These are phyloP conservation scores for Spizaetus ornatus DNA, from an alignment of 2,113 vertebrate genomes.

Conservation along the genomic window DNA sequence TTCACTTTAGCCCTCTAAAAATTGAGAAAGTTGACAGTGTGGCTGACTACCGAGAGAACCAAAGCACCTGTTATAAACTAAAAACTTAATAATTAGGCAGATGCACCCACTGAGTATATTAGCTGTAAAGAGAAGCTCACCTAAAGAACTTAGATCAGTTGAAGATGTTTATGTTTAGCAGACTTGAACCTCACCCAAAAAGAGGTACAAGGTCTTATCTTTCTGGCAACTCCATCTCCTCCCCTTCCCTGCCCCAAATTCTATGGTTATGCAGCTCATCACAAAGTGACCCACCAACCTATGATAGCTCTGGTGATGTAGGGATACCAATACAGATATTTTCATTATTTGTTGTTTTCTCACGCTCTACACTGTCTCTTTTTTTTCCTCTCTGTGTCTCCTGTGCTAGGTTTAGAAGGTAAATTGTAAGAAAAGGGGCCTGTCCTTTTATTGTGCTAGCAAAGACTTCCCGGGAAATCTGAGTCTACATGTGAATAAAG, in stretches of 20 bases:
- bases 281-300: accelerated
- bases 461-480: background rate
- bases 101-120: background rate
- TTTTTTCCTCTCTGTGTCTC: background rate
- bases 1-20: background rate
- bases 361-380: accelerated
- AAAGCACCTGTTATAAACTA: background rate
- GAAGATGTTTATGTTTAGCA: background rate
- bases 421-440: background rate
- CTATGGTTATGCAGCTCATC: background rate
- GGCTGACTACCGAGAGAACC: background rate
- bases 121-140: background rate
- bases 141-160: background rate
- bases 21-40: background rate
- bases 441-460: background rate
- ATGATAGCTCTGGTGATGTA: accelerated
- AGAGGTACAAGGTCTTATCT: background rate
- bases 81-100: background rate
- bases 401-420: background rate
- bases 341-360: background rate
- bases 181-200: background rate
- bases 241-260: background rate
- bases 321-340: background rate
- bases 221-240: background rate
- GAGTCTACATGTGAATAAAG: background rate